Evolutionary conservation across 2,113 vertebrate species (phyloP).

Genomic region (Solenodon paradoxus): DNA sequence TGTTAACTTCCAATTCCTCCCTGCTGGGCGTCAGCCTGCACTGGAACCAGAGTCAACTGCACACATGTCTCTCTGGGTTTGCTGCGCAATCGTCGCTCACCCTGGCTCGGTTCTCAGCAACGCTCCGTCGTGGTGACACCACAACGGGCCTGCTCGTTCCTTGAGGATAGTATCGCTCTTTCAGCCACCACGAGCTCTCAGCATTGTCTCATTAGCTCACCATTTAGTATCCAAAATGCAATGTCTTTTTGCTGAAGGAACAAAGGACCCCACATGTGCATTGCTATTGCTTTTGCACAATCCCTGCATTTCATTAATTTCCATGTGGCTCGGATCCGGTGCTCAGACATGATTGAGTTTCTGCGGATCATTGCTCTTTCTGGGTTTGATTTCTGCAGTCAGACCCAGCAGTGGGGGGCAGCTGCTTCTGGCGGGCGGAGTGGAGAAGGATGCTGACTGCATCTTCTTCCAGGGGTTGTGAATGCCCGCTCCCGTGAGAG

Average conservation of each 20-base stretch:
- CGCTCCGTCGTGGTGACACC: no score
- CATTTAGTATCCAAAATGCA: not conserved
- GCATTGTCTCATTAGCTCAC: not conserved
- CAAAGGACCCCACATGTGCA: not conserved
- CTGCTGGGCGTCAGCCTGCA: fast-evolving
- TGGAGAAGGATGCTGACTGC: no score
- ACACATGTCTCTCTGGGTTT: fast-evolving
- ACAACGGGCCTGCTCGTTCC: fast-evolving
- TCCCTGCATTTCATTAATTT: not conserved
- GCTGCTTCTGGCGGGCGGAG: not conserved
- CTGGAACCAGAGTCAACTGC: fast-evolving
- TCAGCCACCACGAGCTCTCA: not conserved
- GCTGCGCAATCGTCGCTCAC: fast-evolving
- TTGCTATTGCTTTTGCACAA: not conserved
- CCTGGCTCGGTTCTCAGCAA: fast-evolving
- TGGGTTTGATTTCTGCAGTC: not conserved
- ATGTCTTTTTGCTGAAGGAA: not conserved
- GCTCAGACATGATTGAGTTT: not conserved
- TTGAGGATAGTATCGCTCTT: fast-evolving
- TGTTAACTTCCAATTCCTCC: not conserved
- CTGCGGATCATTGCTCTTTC: not conserved
- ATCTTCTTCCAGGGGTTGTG: not conserved
- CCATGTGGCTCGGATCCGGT: not conserved
- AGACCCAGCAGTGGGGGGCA: not conserved
- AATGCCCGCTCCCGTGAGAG: not conserved